Evolutionary conservation across 2,797 vertebrate genomes (phyloP), one percentile per base, ranked within the genome.

Genomic region (Delichon dasypus): DNA sequence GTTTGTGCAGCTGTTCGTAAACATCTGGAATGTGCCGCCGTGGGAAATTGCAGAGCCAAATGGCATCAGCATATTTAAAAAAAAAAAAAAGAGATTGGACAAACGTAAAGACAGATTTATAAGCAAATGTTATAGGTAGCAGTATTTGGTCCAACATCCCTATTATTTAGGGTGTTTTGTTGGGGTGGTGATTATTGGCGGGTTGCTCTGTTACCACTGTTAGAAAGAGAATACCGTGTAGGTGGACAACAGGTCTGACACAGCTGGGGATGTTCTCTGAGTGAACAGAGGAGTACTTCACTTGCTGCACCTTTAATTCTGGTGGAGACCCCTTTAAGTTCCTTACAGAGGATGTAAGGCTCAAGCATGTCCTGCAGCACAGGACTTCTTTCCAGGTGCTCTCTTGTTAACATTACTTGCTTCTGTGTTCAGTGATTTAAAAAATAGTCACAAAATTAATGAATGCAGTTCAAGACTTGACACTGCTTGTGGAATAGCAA

Each of bases 211-310:
- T 55, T 60, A 51, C 34, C 48, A 8, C 57, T 50, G 21, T 34
- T 44, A 74, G 42, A 61, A 87, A 60, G 47, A 77, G 57, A 85
- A 34, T 38, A 5, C 13, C 0, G 2, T 48, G 14, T 80, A 32
- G 29, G 5, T 11, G 29, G 27, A 22, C 30, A 25, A 0, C 2
- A 54, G n/a, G 6, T 65, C 34, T 87, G 60, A 26, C 1, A 3
- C 13, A 58, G 25, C 1, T 58, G 74, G 30, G 23, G 27, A 3
- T 16, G 32, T 50, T 60, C 48, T 78, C 78, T 58, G 60, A 22
- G 29, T 26, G 20, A 44, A 16, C 26, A 51, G 13, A 26, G 14
- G 26, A 34, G 22, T 14, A 9, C 54, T 62, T 58, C 36, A 21
- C 16, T 57, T 22, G 3, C 26, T 50, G 60, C 66, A 42, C 19